Conservation (phyloP, 2,797 vertebrate genomes). For the Tapera naevia region DNA sequence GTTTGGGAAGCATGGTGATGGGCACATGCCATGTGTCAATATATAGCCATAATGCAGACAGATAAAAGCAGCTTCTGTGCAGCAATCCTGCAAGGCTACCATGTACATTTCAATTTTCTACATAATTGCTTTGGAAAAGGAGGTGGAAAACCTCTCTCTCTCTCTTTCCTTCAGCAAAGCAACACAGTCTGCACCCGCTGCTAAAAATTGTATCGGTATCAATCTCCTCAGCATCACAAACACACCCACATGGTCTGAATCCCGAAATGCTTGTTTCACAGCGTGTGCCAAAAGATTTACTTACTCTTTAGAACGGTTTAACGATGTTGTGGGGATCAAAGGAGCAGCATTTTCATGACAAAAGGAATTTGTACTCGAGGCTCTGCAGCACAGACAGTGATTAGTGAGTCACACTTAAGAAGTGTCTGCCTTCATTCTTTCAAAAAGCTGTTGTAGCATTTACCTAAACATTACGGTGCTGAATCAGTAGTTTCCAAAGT, state of each 20-base stretch:
- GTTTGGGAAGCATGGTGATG: not conserved
- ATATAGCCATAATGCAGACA: not conserved
- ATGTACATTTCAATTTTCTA: not conserved
- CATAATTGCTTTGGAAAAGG: slow-evolving; percentile 10
- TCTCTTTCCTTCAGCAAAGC: not conserved
- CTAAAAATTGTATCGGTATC: slow-evolving; percentile 65
- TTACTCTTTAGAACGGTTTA: slow-evolving; percentile 67
- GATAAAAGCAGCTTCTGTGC: not conserved
- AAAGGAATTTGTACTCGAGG: slow-evolving; percentile 69
- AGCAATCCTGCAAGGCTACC: not conserved
- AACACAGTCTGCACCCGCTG: slow-evolving; percentile 15
- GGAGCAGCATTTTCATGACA: slow-evolving; percentile 73
- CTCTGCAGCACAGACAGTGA: slow-evolving; percentile 67
- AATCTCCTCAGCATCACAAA: slow-evolving; percentile 63
- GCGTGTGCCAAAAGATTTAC: slow-evolving; percentile 72
- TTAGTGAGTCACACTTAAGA: slow-evolving; percentile 68
- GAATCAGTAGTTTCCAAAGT: not conserved
- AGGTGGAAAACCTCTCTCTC: not conserved
- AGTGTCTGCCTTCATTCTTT: slow-evolving; percentile 56
- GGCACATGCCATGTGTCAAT: not conserved
- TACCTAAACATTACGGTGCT: slow-evolving; percentile 58
- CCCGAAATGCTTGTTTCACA: slow-evolving; percentile 62
- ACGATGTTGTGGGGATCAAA: slow-evolving; percentile 72
- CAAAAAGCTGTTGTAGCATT: slow-evolving; percentile 54
- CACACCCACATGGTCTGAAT: slow-evolving; percentile 62